Evolutionary conservation across 2,113 vertebrate genomes (phyloP), one percentile per base, ranked within the genome.

Genomic region (Psophia crepitans): DNA sequence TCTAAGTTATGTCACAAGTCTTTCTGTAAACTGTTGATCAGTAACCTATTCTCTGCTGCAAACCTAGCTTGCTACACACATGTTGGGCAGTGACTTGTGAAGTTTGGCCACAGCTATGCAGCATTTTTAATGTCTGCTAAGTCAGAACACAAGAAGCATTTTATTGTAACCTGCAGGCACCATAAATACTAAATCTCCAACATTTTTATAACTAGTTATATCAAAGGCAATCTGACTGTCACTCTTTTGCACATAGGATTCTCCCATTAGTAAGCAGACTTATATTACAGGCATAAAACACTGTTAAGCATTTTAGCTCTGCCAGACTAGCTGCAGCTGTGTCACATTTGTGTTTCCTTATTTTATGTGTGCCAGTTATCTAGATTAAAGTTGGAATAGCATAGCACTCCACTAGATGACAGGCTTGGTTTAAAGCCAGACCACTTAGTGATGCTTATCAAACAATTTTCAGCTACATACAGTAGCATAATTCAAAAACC

Each of bases 361-460:
- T 92, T 98, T 98, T 97, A 94, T 96, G 77, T 88, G 92, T 94
- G 94, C 96, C 94, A 94, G 96, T 97, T 97, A 97, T 96, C 95
- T 95, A 94, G 96, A 97, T 96, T 94, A 97, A 96, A 97, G 96
- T 93, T 98, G 96, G 96, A 97, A 98, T 97, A 97, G 97, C 94
- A 82, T 93, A 94, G 94, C 84, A 97, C 87, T 98, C 94, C 92
- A 96, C 92, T 98, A 97, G 96, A 98, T 97, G 97, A 98, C 97
- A 98, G 96, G 85, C 95, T 97, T 98, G 97, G 97, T 98, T 97
- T 97, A 97, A 92, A 96, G 97, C 97, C 98, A 98, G 94, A 80
- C 71, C 93, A 96, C 92, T 98, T 96, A 96, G 93, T 68, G 80
- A 97, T 96, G 94, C 89, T 97, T 93, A 94, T 96, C 96, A 96